Conservation (phyloP, 2,113 vertebrate genomes). For the mouse (Mus musculus) region GRCm39 chr10:22519501-22520000, state of each 20-base stretch:
- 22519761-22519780: background rate
- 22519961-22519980: background rate
- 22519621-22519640: background rate
- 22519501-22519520: background rate
- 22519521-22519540: background rate
- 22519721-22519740: background rate
- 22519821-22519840: background rate
- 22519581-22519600: background rate
- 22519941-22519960: background rate
- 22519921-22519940: background rate
- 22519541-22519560: background rate
- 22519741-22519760: background rate
- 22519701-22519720: background rate
- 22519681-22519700: background rate
- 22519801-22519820: background rate
- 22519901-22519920: too few relatives aligned
- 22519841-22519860: background rate
- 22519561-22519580: background rate
- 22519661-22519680: background rate
- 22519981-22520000: background rate
- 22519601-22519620: background rate
- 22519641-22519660: background rate
- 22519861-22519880: background rate
- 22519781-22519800: background rate
- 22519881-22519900: background rate